Conservation (phyloP, 2,797 vertebrate species). For the Graptemys geographica region DNA sequence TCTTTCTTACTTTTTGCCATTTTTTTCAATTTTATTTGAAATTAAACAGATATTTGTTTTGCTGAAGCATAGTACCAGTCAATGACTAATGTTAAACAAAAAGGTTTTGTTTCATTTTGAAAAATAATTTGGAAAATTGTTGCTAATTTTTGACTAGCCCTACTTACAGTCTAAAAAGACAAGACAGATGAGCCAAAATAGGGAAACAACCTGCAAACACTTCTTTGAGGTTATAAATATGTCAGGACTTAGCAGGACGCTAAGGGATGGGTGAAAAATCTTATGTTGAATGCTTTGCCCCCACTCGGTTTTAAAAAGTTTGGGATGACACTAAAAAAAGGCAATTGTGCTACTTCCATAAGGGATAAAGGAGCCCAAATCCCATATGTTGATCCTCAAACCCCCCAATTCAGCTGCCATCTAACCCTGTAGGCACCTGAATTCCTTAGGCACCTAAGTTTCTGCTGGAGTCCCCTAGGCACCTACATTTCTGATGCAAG, state of each 20-base stretch:
- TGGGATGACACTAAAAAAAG: neutral
- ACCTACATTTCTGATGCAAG: neutral
- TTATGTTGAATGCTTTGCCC: neutral
- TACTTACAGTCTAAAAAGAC: neutral
- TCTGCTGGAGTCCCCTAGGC: too few species aligned
- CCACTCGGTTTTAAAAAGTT: neutral
- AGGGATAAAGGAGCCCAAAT: neutral
- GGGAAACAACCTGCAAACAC: neutral
- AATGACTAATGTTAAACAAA: neutral
- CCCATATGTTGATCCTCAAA: neutral
- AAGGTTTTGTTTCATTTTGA: neutral
- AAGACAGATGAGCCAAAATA: slow-evolving; percentile 11
- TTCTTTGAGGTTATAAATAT: neutral
- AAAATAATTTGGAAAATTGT: neutral
- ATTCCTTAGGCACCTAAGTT: neutral
- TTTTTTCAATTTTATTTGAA: neutral
- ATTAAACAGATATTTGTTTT: neutral
- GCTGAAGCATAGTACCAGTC: neutral
- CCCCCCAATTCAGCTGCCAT: neutral
- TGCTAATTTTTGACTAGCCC: neutral
- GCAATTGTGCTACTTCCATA: neutral
- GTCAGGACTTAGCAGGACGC: neutral
- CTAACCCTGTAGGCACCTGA: neutral
- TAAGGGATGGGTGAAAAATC: neutral
- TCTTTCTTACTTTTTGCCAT: neutral